Evolutionary conservation across 1,140 invertebrate species (phyloP).

Genomic region (fruit fly (Drosophila melanogaster)): Release_6_plus_ISO1_MT NT_033779.5:14731001-14731500

Average conservation of each 20-base stretch:
- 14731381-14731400: constrained; percentile 80
- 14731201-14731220: constrained; percentile 37
- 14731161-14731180: neutral
- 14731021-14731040: too few relatives aligned
- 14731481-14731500: constrained; percentile 82
- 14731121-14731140: neutral
- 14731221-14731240: constrained; percentile 53
- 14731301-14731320: constrained; percentile 2
- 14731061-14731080: too few relatives aligned
- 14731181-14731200: constrained; percentile 55
- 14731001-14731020: neutral
- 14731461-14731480: constrained; percentile 80
- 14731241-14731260: constrained; percentile 78
- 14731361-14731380: constrained; percentile 78
- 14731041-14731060: too few relatives aligned
- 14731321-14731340: constrained; percentile 2
- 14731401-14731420: constrained; percentile 80
- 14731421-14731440: constrained; percentile 59
- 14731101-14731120: neutral
- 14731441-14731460: constrained; percentile 26
- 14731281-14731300: constrained; percentile 19
- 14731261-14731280: constrained; percentile 16
- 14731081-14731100: too few relatives aligned
- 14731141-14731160: too few relatives aligned
- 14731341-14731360: constrained; percentile 69